Conservation (phyloP, 2,888 invertebrate species). For the Phyllotreta striolata region DNA sequence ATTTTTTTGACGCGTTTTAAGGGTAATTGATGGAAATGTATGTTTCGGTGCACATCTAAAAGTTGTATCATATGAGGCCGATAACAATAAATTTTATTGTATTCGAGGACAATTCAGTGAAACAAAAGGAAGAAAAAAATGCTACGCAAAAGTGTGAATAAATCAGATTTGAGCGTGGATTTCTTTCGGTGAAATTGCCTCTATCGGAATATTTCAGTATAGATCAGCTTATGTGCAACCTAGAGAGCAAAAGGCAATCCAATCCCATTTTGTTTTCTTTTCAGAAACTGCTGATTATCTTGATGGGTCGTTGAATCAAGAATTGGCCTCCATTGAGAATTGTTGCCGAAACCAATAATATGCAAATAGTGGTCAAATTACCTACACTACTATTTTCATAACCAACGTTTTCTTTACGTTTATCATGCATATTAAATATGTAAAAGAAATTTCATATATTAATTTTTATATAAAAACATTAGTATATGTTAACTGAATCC, state of each 20-base stretch:
- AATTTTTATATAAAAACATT: too few species aligned
- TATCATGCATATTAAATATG: too few species aligned
- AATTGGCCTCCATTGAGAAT: constrained; percentile 7
- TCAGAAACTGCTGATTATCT: constrained; percentile 13
- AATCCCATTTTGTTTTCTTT: constrained; percentile 18
- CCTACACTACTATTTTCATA: too few species aligned
- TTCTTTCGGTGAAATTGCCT: constrained; percentile 16
- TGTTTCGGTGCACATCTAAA: constrained; percentile 4
- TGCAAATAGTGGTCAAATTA: constrained; percentile 2
- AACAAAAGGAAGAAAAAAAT: constrained; percentile 14
- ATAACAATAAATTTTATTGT: constrained; percentile 17
- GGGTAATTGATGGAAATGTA: too few species aligned
- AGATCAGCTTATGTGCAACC: constrained; percentile 19
- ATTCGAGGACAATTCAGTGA: constrained; percentile 11
- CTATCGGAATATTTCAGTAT: constrained; percentile 19
- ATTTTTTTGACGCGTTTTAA: too few species aligned
- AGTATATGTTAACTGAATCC: too few species aligned
- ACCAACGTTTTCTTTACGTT: too few species aligned
- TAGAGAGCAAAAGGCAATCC: constrained; percentile 20
- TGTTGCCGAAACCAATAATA: constrained; percentile 9
- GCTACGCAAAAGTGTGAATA: constrained; percentile 5
- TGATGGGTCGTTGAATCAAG: constrained; percentile 17
- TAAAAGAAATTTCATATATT: too few species aligned
- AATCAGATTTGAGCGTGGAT: constrained; percentile 16
- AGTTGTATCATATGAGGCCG: constrained; percentile 7